These are phyloP conservation scores for Antitype chi DNA, from an alignment of 2,888 invertebrate species.

Conservation along the genomic window DNA sequence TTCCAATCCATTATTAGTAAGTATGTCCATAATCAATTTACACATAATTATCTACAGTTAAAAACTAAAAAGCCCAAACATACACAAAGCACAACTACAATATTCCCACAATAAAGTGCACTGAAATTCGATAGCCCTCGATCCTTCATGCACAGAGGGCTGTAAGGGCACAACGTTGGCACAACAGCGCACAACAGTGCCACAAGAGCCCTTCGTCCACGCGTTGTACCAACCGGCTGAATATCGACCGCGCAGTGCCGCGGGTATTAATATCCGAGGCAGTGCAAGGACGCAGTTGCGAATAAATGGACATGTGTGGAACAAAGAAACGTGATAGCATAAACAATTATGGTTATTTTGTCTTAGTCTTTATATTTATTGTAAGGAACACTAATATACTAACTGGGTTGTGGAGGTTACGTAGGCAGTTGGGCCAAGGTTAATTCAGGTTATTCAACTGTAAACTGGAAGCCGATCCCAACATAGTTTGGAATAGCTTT, in stretches of 20 bases:
- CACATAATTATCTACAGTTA: neutral
- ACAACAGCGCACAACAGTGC: constrained; percentile 49
- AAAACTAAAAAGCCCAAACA: neutral
- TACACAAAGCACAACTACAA: neutral
- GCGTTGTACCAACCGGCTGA: constrained; percentile 29
- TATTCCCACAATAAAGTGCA: constrained; percentile 10
- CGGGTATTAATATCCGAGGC: constrained; percentile 43
- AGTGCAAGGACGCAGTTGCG: constrained; percentile 31
- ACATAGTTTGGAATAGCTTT: neutral
- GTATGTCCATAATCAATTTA: neutral
- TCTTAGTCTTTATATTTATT: neutral
- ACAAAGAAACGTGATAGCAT: neutral
- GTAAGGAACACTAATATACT: neutral
- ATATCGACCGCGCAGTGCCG: constrained; percentile 50
- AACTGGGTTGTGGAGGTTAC: neutral
- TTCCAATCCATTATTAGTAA: neutral
- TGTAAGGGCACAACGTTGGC: constrained; percentile 62
- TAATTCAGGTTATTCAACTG: neutral
- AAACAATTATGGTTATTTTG: neutral
- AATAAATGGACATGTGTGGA: neutral
- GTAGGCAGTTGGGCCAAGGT: neutral
- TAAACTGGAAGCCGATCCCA: too few species aligned
- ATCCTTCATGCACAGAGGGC: constrained; percentile 36
- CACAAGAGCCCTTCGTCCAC: constrained; percentile 52
- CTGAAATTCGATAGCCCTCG: constrained; percentile 37